Evolutionary conservation across 2,113 vertebrate species (phyloP), one percentile per base, ranked within the genome.

Genomic region (Barnardius zonarius): DNA sequence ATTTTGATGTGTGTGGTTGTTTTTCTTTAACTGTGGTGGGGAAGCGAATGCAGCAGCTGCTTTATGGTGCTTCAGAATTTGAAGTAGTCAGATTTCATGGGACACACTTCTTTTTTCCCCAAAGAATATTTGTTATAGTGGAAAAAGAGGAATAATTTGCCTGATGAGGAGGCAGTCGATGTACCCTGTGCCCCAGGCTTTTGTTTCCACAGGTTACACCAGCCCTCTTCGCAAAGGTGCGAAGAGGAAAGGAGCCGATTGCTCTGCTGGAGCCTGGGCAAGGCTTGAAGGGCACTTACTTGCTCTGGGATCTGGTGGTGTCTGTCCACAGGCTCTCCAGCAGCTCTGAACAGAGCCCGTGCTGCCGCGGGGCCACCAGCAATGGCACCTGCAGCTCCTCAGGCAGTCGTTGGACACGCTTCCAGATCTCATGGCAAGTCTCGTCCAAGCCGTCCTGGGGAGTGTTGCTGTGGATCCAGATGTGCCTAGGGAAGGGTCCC

Each of bases 361-460:
- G 4, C 4, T 61, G 95, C 79, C n/a, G 51, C 7, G 35, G 86
- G 25, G 68, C 76, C 23, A 66, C 78, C 22, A 46, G 28, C 10
- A 49, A 68, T 11, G 57, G 79, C 35, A 93, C 74, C 69, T 95
- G 96, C 80, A 98, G 83, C 52, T 92, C 93, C 8, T 94, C 88
- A 0, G 97, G 67, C 20, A 97, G 94, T 5, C 57, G 82, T 51
- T 98, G 97, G 5, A 96, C 96, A 3, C 97, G 97, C 23, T 97
- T 98, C 98, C 98, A 98, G 95, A 99, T 98, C 75, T 95, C 95
- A n/a, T 97, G 94, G 90, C 98, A 99, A 44, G 97, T 90, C 30
- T 96, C 63, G 41, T 99, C 98, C 77, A 98, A 81, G 41, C 96
- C 85, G 49, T 99, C 98, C 39, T 62, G 80, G 2, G 98, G 98